Percentiles rank a stretch among this genome's conserved stretches.
phyloP scores from a whole-genome alignment of 1,140 invertebrate species.

The Phenacoccus solenopsis region DNA sequence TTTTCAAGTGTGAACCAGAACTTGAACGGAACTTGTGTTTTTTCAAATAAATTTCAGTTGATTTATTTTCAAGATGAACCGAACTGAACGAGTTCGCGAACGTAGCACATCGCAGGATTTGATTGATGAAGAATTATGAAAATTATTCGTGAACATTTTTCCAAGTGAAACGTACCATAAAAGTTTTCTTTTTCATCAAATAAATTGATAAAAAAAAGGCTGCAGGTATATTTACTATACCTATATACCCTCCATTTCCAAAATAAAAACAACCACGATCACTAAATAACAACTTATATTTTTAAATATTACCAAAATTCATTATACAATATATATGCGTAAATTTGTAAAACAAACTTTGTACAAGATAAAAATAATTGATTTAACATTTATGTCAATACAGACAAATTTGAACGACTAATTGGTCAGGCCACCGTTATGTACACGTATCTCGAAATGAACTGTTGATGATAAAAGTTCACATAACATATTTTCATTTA shows the following conservation, averaged over 20 bases:
- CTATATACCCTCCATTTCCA: too few species aligned
- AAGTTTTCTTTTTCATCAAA: too few species aligned
- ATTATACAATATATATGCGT: constrained; percentile 13
- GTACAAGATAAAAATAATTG: constrained; percentile 16
- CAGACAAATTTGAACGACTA: constrained; percentile 11
- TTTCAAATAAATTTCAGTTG: too few species aligned
- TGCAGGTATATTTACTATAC: too few species aligned
- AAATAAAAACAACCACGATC: not conserved
- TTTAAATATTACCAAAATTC: constrained; percentile 18
- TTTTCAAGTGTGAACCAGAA: not conserved
- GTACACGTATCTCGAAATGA: constrained; percentile 3
- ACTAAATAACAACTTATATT: constrained; percentile 18
- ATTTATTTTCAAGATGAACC: too few species aligned
- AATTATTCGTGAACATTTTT: too few species aligned
- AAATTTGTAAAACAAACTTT: constrained; percentile 16
- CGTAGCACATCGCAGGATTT: too few species aligned
- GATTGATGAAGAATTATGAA: too few species aligned
- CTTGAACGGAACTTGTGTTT: too few species aligned
- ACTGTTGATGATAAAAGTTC: not conserved
- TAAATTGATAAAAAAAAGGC: too few species aligned
- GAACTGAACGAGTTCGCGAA: too few species aligned
- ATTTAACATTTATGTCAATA: constrained; percentile 15
- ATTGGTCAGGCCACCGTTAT: constrained; percentile 2
- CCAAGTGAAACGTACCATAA: too few species aligned
- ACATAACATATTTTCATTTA: not conserved